phyloP scores from a whole-genome alignment of 1,140 invertebrate species.

The Saxidomus purpurata region DNA sequence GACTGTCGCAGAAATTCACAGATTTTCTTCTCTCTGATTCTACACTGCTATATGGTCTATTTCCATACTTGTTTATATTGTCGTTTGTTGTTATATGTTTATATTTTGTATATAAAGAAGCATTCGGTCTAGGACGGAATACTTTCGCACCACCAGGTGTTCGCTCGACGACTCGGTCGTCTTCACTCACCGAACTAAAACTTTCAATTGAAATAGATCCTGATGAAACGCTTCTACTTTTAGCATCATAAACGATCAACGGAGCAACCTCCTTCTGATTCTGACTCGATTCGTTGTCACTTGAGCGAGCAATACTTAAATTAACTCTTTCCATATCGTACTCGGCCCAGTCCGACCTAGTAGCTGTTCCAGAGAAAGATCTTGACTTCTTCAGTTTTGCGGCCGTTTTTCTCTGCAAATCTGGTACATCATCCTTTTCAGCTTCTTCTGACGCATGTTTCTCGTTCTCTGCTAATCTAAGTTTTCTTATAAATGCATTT shows the following conservation, averaged over 20 bases:
- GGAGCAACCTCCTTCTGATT: not conserved
- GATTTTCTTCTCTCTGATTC: not conserved
- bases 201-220: constrained; percentile 53
- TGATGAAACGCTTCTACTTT: constrained; percentile 25
- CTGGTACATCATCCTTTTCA: not conserved
- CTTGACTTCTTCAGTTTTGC: constrained; percentile 32
- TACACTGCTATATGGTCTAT: not conserved
- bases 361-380: not conserved
- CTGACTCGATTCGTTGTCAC: not conserved
- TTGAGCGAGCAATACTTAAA: not conserved
- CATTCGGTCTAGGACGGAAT: constrained; percentile 50
- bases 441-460: not conserved
- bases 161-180: constrained; percentile 23
- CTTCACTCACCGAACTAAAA: constrained; percentile 7
- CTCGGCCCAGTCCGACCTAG: constrained; percentile 36
- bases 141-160: constrained; percentile 50
- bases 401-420: constrained; percentile 28
- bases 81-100: constrained; percentile 60
- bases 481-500: constrained; percentile 53
- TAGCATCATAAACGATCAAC: not conserved
- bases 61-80: constrained; percentile 40
- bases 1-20: constrained; percentile 42
- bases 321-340: constrained; percentile 46
- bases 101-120: constrained; percentile 57
- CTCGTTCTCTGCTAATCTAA: constrained; percentile 40